phyloP scores from a whole-genome alignment of 2,888 invertebrate genomes.

The Eutolmus rufibarbis region DNA sequence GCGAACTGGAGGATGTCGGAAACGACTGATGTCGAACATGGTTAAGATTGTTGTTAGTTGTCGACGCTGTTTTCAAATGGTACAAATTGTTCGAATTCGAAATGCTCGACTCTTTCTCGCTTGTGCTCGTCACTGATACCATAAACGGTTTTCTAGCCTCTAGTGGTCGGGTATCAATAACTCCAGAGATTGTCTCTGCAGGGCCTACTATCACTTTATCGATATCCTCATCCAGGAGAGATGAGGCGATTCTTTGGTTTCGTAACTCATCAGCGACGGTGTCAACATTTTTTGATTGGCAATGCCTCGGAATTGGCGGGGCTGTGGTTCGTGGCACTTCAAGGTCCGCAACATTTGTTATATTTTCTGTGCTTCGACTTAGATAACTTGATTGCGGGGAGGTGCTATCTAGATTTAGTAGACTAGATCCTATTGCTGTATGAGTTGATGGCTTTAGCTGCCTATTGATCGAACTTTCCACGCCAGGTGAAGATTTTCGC shows the following conservation, averaged over 20 bases:
- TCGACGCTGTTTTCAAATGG: conserved; percentile 47
- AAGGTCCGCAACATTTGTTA: conserved; percentile 50
- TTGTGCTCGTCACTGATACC: conserved; percentile 40
- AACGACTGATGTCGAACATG: conserved; percentile 47
- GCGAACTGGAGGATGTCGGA: conserved; percentile 43
- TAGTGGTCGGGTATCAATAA: conserved; percentile 70
- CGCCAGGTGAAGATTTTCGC: conserved; percentile 65
- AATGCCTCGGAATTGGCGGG: conserved; percentile 62
- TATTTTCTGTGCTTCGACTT: conserved; percentile 57
- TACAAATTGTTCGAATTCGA: conserved; percentile 48
- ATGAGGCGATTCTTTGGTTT: conserved; percentile 55
- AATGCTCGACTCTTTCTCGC: conserved; percentile 38
- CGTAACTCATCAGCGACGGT: conserved; percentile 58
- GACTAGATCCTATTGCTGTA: conserved; percentile 52
- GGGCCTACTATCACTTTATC: conserved; percentile 70
- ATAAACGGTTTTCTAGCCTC: conserved; percentile 58
- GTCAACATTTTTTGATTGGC: conserved; percentile 53
- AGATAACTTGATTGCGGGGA: conserved; percentile 46
- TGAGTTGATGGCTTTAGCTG: conserved; percentile 46
- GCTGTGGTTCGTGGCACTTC: conserved; percentile 59
- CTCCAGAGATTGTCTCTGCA: conserved; percentile 75
- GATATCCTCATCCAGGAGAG: conserved; percentile 50
- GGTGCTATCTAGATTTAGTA: conserved; percentile 56
- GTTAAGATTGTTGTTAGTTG: conserved; percentile 45
- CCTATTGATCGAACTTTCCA: conserved; percentile 55